Evolutionary conservation across 2,888 invertebrate genomes (phyloP).

Genomic region (Cantharis rufa): DNA sequence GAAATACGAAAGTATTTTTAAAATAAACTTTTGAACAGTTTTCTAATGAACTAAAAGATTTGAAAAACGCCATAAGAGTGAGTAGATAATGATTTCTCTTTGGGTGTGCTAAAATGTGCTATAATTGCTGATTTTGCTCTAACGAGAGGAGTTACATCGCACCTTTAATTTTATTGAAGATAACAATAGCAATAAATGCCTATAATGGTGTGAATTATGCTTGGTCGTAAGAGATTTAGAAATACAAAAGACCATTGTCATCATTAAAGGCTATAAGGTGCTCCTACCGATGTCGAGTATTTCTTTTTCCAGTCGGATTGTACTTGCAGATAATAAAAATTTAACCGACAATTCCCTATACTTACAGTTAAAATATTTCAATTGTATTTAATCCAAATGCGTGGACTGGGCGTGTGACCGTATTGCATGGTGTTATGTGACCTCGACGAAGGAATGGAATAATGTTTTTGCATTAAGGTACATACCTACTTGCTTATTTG

Average conservation of each 20-base stretch:
- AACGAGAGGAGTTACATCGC: not conserved
- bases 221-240: not conserved
- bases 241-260: not conserved
- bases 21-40: not conserved
- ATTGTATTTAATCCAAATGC: conserved; percentile 11
- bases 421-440: conserved; percentile 24
- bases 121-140: not conserved
- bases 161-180: not conserved
- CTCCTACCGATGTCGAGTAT: not conserved
- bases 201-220: not conserved
- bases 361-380: not conserved
- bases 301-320: not conserved
- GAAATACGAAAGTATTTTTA: not conserved
- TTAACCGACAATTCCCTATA: not conserved
- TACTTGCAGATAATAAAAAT: not conserved
- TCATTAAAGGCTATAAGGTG: not conserved
- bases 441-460: conserved; percentile 6
- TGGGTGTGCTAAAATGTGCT: not conserved
- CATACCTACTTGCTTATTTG: not conserved
- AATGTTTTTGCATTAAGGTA: not conserved
- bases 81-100: not conserved
- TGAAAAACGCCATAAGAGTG: not conserved
- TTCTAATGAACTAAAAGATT: not conserved
- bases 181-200: not conserved
- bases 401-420: conserved; percentile 32